Base-by-base conservation (phyloP, 2,888 invertebrate species). In the Trachelus troglodyta region DNA sequence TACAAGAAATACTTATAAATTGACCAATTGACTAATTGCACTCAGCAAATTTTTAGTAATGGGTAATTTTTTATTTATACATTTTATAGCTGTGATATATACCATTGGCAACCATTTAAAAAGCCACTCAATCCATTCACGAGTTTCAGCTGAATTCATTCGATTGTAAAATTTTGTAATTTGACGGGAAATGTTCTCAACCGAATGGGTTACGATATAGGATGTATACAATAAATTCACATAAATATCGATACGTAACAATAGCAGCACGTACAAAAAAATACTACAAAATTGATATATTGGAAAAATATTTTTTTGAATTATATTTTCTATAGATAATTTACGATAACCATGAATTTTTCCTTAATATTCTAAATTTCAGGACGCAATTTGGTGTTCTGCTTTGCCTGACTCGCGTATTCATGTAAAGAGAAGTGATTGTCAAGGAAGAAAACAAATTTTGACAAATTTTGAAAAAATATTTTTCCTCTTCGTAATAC, bases 401-500 rank as follows among this genome's bases (percentile, higher is more conserved):
- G 35, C 12, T 6, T 1, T 4, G 4, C 15, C 40, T 6, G 15
- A 6, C 40, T 6, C 6, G 6, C 4, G 37, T 37, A 15, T 2
- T 40, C 15, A 15, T 15, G 6, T 30, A 9, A 30, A 69, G 11
- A 30, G 4, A 11, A 30, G 15, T 30, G 30, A 69, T 31, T 31
- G 31, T 12, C 15, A 12, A 4, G 31, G 0, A 12, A 12, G 0
- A 15, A 30, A 69, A 30, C 2, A 12, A 30, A 31, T 15, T 12
- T 30, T 33, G 69, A 0, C 4, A 30, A 30, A 69, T 69, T 69
- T 69, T 31, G 12, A 31, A 69, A 31, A 69, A n/a, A n/a, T 31
- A 11, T 69, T 79, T 75, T 79, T 77, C 77, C 73, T 69, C 76
- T 79, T 68, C 77, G 31, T 12, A 31, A 30, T 71, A 71, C 3